Base-by-base conservation (phyloP, 2,888 invertebrate genomes). In the Spilarctia lutea region DNA sequence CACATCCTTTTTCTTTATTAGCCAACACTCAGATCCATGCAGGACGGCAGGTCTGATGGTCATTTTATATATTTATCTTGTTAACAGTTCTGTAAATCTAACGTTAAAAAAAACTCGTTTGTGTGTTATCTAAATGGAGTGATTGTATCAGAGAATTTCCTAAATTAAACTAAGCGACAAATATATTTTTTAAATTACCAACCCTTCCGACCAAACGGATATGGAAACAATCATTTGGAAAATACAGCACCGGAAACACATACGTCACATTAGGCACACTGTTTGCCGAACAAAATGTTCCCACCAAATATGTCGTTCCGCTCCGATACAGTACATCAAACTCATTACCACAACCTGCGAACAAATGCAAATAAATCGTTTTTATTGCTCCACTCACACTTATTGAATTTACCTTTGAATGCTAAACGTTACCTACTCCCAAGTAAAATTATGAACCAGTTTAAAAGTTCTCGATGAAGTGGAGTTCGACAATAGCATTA, bases 401-500 rank as follows among this genome's bases (percentile, higher is more conserved):
- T 89, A 91, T 90, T 89, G 87, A 89, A 89, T 88, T 90, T 76
- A 82, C 79, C 77, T 85, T 82, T 70, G 83, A 90, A 89, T 88
- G 86, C 87, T 83, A 87, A 92, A 90, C 87, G 92, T 92, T 91
- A 83, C 79, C 88, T 91, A 90, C 89, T 90, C 88, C 88, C 88
- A 89, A 92, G 92, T 92, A 88, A 92, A 93, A 94, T 94, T 93
- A 93, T 93, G 91, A 92, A 92, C 92, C 90, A 92, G 90, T 92
- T 93, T 90, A 92, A 93, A 95, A 95, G 91, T 96, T 95, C 88
- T 89, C 93, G 91, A 94, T 95, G 94, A 94, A 95, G 93, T 93
- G 92, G 91, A 95, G 94, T 96, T 95, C 92, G 94, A 92, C 94
- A 96, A 96, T 94, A 92, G 94, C 91, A 96, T 96, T 96, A 95